These are phyloP conservation scores for Lasioglossum figueresi DNA, from an alignment of 2,888 invertebrate genomes.

Conservation along the genomic window DNA sequence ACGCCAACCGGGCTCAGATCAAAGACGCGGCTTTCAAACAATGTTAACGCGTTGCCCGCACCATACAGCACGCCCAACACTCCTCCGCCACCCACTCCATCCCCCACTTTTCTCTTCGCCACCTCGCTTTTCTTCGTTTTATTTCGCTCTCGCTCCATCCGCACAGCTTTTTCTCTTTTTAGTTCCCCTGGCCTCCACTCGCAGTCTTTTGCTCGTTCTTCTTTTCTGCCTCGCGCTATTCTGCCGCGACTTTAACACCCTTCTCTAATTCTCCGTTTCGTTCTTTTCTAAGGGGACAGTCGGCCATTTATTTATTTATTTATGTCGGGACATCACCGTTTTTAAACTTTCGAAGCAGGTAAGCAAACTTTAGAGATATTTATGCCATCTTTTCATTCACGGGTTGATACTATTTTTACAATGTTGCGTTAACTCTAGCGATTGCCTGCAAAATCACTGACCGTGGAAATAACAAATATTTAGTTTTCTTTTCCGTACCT, in stretches of 20 bases:
- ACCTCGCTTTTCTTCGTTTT: not conserved
- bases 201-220: not conserved
- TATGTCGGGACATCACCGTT: not conserved
- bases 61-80: conserved; percentile 11
- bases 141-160: not conserved
- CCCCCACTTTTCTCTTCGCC: conserved; percentile 9
- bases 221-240: not conserved
- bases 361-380: not conserved
- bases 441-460: too few species aligned
- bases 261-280: not conserved
- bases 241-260: not conserved
- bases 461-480: too few species aligned
- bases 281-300: not conserved
- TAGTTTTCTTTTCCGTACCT: too few species aligned
- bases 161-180: not conserved
- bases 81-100: conserved; percentile 19
- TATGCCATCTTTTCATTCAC: not conserved
- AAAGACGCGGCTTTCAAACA: conserved; percentile 83
- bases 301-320: not conserved
- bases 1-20: conserved; percentile 80
- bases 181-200: not conserved
- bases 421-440: too few species aligned
- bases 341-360: too few species aligned
- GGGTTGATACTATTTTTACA: too few species aligned
- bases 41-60: conserved; percentile 77